phyloP scores from a whole-genome alignment of 2,888 invertebrate species.

The Orchesella flavescens region DNA sequence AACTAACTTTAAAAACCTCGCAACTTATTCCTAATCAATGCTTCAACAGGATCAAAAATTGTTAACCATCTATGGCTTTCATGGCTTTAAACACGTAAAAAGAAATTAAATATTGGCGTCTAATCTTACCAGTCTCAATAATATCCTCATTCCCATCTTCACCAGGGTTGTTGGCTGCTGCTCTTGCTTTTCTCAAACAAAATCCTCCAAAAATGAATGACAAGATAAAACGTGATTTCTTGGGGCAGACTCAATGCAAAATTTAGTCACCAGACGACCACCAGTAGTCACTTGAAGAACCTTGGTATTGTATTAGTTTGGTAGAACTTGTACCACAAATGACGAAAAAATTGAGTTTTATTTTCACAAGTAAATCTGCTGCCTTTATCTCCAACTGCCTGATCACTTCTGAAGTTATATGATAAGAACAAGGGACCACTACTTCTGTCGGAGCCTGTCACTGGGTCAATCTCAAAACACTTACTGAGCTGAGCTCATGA shows the following conservation, averaged over 20 bases:
- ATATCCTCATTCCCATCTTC: constrained; percentile 45
- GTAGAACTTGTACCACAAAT: too few species aligned
- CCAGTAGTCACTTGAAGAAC: neutral
- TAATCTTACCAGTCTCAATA: constrained; percentile 50
- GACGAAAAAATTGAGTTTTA: too few species aligned
- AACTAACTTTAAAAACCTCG: too few species aligned
- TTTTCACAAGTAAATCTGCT: neutral
- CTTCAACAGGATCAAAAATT: too few species aligned
- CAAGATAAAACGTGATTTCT: too few species aligned
- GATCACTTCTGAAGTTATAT: neutral
- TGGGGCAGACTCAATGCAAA: neutral
- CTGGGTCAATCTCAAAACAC: constrained; percentile 60
- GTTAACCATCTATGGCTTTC: too few species aligned
- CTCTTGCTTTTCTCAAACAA: too few species aligned
- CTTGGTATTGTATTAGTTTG: neutral
- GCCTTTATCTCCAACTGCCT: neutral
- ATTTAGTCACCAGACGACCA: neutral
- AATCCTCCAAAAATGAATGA: too few species aligned
- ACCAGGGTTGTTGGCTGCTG: too few species aligned
- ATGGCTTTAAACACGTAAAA: too few species aligned
- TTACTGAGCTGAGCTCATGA: constrained; percentile 43
- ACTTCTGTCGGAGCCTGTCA: constrained; percentile 20
- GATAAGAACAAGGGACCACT: neutral
- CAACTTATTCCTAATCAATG: too few species aligned
- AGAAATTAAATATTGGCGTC: too few species aligned